Conservation (phyloP, 2,888 invertebrate genomes). For the Camponotus fellah region DNA sequence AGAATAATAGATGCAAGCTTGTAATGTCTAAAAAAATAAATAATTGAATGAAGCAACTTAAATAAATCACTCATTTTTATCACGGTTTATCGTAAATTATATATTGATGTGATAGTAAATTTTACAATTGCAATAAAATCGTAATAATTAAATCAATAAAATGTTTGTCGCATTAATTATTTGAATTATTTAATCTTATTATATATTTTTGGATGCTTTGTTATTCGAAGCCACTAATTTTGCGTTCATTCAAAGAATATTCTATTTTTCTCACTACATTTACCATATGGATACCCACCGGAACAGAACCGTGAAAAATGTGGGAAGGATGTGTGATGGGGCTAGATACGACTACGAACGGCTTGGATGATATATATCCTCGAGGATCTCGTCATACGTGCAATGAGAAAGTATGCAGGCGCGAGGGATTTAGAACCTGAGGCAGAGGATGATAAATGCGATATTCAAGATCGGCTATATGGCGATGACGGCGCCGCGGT, state of each 20-base stretch:
- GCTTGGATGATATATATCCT: slow-evolving; percentile 69
- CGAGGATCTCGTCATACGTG: slow-evolving; percentile 63
- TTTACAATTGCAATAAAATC: not conserved
- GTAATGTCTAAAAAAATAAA: not conserved
- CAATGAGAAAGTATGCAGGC: slow-evolving; percentile 57
- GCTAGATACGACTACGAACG: slow-evolving; percentile 45
- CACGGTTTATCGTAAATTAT: not conserved
- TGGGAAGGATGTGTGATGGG: slow-evolving; percentile 38
- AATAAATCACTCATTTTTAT: not conserved
- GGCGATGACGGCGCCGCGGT: not conserved
- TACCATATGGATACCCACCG: not conserved
- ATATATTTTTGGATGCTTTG: not conserved
- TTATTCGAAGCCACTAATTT: not conserved
- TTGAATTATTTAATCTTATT: not conserved
- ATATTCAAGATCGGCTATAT: slow-evolving; percentile 63
- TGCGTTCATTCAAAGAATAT: not conserved
- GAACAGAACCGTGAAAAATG: slow-evolving; percentile 30
- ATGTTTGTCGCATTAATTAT: not conserved
- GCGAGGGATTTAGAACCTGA: slow-evolving; percentile 57
- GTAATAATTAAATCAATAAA: not conserved
- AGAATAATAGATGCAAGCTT: not conserved
- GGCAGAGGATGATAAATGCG: slow-evolving; percentile 73
- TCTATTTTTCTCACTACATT: not conserved
- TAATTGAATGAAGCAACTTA: not conserved
- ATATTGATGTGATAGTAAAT: not conserved